Evolutionary conservation across 2,113 vertebrate species (phyloP), one percentile per base, ranked within the genome.

Genomic region (Balaeniceps rex): DNA sequence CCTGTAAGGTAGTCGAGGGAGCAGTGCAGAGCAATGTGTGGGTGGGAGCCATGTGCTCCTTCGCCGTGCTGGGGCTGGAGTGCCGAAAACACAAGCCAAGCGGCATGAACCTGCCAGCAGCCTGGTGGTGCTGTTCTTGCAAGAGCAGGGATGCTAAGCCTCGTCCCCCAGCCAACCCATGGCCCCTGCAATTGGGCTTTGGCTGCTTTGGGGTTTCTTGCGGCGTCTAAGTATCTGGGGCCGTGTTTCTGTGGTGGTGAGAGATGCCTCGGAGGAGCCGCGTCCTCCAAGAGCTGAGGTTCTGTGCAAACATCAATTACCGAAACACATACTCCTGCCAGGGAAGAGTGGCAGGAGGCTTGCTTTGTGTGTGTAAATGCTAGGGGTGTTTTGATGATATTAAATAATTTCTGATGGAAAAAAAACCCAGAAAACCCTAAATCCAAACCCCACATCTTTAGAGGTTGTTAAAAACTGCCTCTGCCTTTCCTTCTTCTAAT

Each of bases 381-480:
- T 91, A 29, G 84, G 66, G 58, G 61, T 54, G 25, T 79, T 87
- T 92, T 87, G 65, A 74, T 84, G 81, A 58, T 61, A n/a, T 7
- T 91, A 78, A 87, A 66, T 84, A 60, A 69, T 91, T 72, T 77
- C 58, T 78, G 88, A 80, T 19, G n/a, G 85, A 70, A 95, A 96
- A 84, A 69, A 85, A 88, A 66, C 8, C 29, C 63, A 61, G 36
- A 38, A 91, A 83, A 12, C 9, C 19, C 76, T 49, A 52, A 90
- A 97, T 93, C 64, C 81, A 94, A 36, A 71, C 85, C 25, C 46
- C 11, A 33, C 76, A 29, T 93, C 86, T 92, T 96, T 31, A 93
- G 94, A 95, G 87, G 68, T 90, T 90, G 91, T 95, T 96, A 93
- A 97, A 97, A 92, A 77, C 94, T 95, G 49, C 93, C 88, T 97